Evolutionary conservation across 1,140 invertebrate genomes (phyloP).

Genomic region (Telenomus remus): DNA sequence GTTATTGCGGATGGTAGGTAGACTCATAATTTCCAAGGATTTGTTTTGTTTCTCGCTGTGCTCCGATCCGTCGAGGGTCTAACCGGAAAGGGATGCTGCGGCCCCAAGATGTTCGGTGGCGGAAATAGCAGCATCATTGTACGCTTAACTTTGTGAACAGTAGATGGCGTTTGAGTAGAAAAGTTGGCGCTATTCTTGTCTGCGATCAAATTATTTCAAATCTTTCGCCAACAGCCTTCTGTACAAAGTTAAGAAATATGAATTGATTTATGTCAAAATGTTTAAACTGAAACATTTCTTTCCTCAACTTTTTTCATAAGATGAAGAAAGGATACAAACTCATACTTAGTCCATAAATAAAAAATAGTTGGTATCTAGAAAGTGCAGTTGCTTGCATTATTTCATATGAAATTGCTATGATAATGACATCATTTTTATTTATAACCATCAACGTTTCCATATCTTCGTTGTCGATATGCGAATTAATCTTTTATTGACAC

Average conservation of each 20-base stretch:
- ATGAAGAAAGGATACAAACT: too few species aligned
- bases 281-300: too few species aligned
- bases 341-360: constrained; percentile 1
- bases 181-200: constrained; percentile 1
- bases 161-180: constrained; percentile 34
- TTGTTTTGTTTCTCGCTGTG: constrained; percentile 55
- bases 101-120: constrained; percentile 61
- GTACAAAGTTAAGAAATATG: not conserved
- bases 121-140: constrained; percentile 64
- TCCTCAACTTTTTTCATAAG: too few species aligned
- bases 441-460: constrained; percentile 1
- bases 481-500: constrained; percentile 16
- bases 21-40: constrained; percentile 58
- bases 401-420: constrained; percentile 32
- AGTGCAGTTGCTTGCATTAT: constrained; percentile 34
- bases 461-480: constrained; percentile 18
- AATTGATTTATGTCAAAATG: not conserved
- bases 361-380: constrained; percentile 43
- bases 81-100: constrained; percentile 42
- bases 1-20: constrained; percentile 56
- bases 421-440: constrained; percentile 29
- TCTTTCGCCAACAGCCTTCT: too few species aligned
- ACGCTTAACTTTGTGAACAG: constrained; percentile 62
- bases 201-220: too few species aligned
- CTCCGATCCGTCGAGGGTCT: constrained; percentile 17